phyloP scores from a whole-genome alignment of 2,113 vertebrate genomes.

The Colius striatus region DNA sequence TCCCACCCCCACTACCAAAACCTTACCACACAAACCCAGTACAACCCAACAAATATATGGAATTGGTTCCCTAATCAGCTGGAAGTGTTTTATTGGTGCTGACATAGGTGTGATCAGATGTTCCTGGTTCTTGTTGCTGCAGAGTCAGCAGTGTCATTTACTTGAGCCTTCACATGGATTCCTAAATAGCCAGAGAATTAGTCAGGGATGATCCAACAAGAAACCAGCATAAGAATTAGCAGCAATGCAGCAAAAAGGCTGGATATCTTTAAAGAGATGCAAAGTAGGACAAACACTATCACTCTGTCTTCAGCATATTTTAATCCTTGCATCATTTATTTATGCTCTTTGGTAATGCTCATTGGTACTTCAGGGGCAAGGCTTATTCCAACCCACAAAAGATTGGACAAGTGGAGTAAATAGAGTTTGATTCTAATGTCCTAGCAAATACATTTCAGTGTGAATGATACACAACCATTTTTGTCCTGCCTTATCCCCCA shows the following conservation, averaged over 20 bases:
- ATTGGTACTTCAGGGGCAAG: neutral
- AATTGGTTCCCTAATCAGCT: neutral
- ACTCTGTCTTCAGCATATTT: neutral
- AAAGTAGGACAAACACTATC: neutral
- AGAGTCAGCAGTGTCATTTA: neutral
- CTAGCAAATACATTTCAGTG: neutral
- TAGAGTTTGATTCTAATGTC: neutral
- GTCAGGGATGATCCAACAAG: neutral
- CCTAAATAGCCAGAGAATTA: neutral
- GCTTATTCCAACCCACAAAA: neutral
- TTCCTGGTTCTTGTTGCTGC: neutral
- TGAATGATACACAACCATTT: neutral
- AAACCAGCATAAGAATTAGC: neutral
- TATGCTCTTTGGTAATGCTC: neutral
- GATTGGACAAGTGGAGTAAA: neutral
- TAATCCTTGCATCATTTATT: neutral
- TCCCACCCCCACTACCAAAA: neutral
- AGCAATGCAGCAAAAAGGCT: neutral
- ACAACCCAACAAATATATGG: neutral
- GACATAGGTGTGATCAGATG: neutral
- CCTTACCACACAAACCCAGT: neutral
- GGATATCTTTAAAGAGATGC: neutral
- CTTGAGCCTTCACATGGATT: neutral
- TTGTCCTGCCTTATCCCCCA: neutral
- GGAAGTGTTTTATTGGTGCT: neutral